Evolutionary conservation across 2,888 invertebrate species (phyloP), one percentile per base, ranked within the genome.

Genomic region (Oxytorus armatus): DNA sequence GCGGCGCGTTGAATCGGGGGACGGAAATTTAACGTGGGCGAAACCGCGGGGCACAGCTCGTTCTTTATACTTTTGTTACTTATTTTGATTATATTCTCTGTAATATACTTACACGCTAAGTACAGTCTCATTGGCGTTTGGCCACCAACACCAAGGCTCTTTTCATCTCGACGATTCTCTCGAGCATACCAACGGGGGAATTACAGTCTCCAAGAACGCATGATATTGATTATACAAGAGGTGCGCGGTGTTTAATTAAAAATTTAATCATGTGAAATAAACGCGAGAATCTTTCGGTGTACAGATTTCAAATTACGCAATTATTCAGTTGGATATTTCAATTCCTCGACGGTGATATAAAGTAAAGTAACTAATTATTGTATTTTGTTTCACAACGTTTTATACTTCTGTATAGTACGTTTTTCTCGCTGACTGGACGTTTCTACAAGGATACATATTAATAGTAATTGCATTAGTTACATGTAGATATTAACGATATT

Each of bases 221-320:
- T 79, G 29, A 53, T 55, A 49, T 79, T 63, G 53, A 69, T 70
- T 70, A 79, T 79, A 59, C 23, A 57, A 57, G 39, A 49, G 51
- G 51, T 47, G 39, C 63, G 23, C 36, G 68, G 49, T 74, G 49
- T 63, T 69, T 63, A 47, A 79, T 74, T 79, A 79, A 63, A 74
- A 79, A 73, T 61, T 53, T 47, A n/a, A 69, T 16, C 55, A 61
- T 42, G 21, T 61, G 42, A 7, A 39, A 25, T 14, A 55, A 23
- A 68, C 44, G 36, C 53, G 44, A 55, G 59, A 57, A 25, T 23
- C 1, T 51, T 8, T 49, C 63, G 42, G 55, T 33, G 10, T 47
- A 55, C 16, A 14, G 23, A 18, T 69, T 39, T 23, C 23, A 10
- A 21, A 29, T 59, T 59, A 29, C 42, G 21, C 14, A 53, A 70